Evolutionary conservation across 2,797 vertebrate species (phyloP).

Genomic region (Tokudaia tokunoshimensis): DNA sequence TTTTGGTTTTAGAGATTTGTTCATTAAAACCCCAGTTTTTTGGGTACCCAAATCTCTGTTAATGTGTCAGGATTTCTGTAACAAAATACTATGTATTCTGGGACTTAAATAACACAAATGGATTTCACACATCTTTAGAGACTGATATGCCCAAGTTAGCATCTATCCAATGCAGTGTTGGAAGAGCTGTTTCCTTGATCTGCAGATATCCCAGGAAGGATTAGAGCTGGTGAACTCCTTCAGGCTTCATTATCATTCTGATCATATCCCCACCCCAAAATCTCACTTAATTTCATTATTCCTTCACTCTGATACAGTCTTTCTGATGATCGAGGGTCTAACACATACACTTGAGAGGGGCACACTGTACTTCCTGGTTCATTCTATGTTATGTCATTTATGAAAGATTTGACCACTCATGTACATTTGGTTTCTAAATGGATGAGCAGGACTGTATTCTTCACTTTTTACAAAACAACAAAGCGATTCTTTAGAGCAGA

Average conservation of each 20-base stretch:
- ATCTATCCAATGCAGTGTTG: neutral
- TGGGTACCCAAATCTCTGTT: neutral
- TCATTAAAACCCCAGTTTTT: neutral
- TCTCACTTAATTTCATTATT: neutral
- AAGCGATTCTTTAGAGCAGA: neutral
- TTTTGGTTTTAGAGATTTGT: neutral
- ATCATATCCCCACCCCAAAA: neutral
- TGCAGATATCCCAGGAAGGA: neutral
- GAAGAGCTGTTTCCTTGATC: neutral
- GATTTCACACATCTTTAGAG: neutral
- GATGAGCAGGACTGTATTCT: neutral
- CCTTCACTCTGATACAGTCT: neutral
- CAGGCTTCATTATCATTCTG: neutral
- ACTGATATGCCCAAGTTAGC: neutral
- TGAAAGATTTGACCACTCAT: neutral
- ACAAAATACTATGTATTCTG: neutral
- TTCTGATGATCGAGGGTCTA: neutral
- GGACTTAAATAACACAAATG: neutral
- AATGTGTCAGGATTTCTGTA: neutral
- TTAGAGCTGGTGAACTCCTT: neutral
- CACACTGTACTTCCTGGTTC: neutral
- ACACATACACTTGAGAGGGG: neutral
- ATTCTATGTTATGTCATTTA: neutral
- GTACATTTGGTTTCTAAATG: neutral
- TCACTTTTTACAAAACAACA: conserved; percentile 35